A percentile compares a stretch with the other conserved stretches of the same genome.
Conservation (phyloP, 2,797 vertebrate genomes). For the Anas bernieri region DNA sequence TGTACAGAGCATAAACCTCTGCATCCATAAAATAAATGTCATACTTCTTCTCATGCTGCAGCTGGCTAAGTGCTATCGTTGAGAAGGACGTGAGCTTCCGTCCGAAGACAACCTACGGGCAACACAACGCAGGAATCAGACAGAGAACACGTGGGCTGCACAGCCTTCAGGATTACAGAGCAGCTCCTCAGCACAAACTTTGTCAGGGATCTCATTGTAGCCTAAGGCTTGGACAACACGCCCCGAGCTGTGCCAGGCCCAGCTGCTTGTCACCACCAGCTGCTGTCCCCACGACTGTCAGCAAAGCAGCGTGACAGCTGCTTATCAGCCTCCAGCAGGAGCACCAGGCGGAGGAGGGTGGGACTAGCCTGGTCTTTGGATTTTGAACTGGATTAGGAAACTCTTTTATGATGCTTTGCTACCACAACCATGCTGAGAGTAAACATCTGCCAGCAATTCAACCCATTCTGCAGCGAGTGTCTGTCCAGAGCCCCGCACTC, state of each 20-base stretch:
- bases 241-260: not conserved
- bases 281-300: not conserved
- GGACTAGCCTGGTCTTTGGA: not conserved
- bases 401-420: not conserved
- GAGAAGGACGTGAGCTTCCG: constrained; percentile 86
- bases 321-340: not conserved
- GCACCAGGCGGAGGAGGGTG: not conserved
- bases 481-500: not conserved
- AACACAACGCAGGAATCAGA: not conserved
- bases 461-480: accelerated
- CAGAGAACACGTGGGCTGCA: accelerated
- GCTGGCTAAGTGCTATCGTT: constrained; percentile 82
- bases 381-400: not conserved
- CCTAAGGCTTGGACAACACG: not conserved
- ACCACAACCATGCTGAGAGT: not conserved
- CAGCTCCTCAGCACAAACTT: not conserved
- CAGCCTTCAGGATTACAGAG: not conserved
- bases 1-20: constrained; percentile 88
- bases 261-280: not conserved
- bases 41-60: constrained; percentile 90
- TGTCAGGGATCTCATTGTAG: accelerated
- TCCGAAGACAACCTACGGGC: constrained; percentile 89
- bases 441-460: not conserved
- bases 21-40: constrained; percentile 91
- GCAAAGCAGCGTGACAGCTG: not conserved